Evolutionary conservation across 2,888 invertebrate species (phyloP).

Genomic region (Brachyptera putata): DNA sequence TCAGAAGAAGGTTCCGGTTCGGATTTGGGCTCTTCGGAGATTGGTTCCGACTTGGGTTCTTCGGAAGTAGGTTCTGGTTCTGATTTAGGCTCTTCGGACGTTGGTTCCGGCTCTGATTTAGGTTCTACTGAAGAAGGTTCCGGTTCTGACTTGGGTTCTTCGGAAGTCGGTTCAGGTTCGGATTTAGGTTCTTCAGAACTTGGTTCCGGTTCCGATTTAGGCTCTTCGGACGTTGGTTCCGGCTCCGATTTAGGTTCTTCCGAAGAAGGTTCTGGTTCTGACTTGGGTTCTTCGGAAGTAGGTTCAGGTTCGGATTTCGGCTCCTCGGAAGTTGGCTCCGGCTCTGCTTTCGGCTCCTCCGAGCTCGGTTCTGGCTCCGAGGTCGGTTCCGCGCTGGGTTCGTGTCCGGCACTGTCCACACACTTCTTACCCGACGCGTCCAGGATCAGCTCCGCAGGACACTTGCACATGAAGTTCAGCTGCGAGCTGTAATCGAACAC

Average conservation of each 20-base stretch:
- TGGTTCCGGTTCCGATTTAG: slow-evolving; percentile 14
- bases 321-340: slow-evolving; percentile 36
- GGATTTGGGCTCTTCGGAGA: slow-evolving; percentile 33
- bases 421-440: slow-evolving; percentile 35
- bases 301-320: slow-evolving; percentile 37
- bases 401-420: slow-evolving; percentile 25
- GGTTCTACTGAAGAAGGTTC: slow-evolving; percentile 38
- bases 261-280: slow-evolving; percentile 35
- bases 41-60: slow-evolving; percentile 29
- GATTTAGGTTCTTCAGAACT: slow-evolving; percentile 1
- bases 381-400: slow-evolving; percentile 38
- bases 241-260: slow-evolving; percentile 33
- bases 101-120: slow-evolving; percentile 34
- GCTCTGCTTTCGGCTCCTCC: slow-evolving; percentile 16
- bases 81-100: slow-evolving; percentile 31
- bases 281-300: slow-evolving; percentile 13
- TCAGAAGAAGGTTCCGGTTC: slow-evolving; percentile 34
- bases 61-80: no score
- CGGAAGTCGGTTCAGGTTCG: slow-evolving; percentile 31
- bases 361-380: slow-evolving; percentile 39
- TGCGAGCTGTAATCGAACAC: slow-evolving; percentile 55
- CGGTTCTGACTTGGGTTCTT: slow-evolving; percentile 40
- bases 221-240: slow-evolving; percentile 25
- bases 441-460: slow-evolving; percentile 55
- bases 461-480: slow-evolving; percentile 62